These are phyloP conservation scores for Zosterops lateralis DNA, from an alignment of 2,113 vertebrate species.

Conservation along the genomic window DNA sequence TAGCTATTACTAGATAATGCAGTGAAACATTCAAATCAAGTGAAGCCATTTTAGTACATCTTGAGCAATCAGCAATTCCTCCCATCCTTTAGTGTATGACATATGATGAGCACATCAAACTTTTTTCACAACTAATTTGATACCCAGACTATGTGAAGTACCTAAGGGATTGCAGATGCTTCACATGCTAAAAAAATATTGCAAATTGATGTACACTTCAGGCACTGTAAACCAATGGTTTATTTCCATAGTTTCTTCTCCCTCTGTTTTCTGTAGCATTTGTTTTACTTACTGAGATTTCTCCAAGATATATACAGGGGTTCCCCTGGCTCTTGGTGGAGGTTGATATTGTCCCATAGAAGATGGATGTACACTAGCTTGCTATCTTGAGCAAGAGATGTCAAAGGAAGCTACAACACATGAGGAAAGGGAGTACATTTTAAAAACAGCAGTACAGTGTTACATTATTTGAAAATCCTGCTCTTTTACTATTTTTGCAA, in stretches of 20 bases:
- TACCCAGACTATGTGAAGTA: background rate
- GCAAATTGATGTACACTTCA: background rate
- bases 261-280: background rate
- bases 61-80: background rate
- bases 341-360: constrained; percentile 96
- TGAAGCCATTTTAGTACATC: background rate
- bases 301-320: constrained; percentile 92
- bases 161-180: background rate
- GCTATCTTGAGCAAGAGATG: constrained; percentile 90
- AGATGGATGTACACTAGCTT: constrained; percentile 93
- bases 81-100: background rate
- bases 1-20: background rate
- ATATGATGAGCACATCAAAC: background rate
- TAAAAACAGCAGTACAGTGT: background rate
- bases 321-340: constrained; percentile 89
- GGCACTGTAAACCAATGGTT: background rate
- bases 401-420: constrained; percentile 84
- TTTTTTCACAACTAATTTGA: background rate
- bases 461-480: background rate
- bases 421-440: background rate
- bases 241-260: background rate
- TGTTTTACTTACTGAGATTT: constrained; percentile 83
- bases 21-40: background rate
- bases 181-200: background rate
- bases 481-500: background rate